Conservation (phyloP, 2,888 invertebrate genomes). For the Atrina japonica region DNA sequence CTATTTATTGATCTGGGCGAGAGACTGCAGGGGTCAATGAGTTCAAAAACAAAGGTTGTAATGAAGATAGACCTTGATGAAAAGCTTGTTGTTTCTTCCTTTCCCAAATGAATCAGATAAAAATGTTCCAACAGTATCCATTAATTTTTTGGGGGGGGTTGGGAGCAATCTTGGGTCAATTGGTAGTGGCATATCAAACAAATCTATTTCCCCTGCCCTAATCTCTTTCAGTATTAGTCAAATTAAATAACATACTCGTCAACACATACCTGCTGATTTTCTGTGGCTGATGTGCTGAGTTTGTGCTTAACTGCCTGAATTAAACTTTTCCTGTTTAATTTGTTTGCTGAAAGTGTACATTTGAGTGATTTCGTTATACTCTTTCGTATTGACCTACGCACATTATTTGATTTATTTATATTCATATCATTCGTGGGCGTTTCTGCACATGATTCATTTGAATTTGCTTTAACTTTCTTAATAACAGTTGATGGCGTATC, state of each 20-base stretch:
- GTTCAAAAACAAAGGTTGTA: too few relatives aligned
- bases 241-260: too few relatives aligned
- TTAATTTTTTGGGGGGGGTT: too few relatives aligned
- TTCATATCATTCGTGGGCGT: slow-evolving; percentile 15
- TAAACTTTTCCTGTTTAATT: slow-evolving; percentile 17
- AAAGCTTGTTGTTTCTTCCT: too few relatives aligned
- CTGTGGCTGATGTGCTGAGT: slow-evolving; percentile 1
- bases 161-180: too few relatives aligned
- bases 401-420: slow-evolving; percentile 29
- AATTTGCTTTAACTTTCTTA: neutral
- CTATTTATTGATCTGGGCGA: too few relatives aligned
- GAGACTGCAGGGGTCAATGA: too few relatives aligned
- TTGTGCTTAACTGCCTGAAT: neutral
- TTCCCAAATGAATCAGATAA: too few relatives aligned
- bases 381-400: slow-evolving; percentile 31
- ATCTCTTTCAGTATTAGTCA: neutral
- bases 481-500: slow-evolving; percentile 31
- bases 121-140: too few relatives aligned
- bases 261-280: neutral
- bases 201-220: neutral
- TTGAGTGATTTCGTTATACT: slow-evolving; percentile 50
- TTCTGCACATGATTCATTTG: neutral
- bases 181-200: too few relatives aligned
- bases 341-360: slow-evolving; percentile 39
- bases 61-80: too few relatives aligned